Evolutionary conservation across 1,140 invertebrate genomes (phyloP).

Genomic region (Apis laboriosa): DNA sequence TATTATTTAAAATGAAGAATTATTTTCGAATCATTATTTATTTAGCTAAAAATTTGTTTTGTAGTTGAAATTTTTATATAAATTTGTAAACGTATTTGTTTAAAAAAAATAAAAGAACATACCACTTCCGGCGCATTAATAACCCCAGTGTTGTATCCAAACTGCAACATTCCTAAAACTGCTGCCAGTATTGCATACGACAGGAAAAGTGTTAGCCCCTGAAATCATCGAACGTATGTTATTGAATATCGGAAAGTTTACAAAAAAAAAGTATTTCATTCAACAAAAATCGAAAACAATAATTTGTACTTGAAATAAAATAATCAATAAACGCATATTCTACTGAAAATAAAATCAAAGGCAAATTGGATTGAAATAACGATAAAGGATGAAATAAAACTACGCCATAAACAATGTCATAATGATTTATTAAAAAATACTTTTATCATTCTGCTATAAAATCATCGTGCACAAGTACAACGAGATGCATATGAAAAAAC

Average conservation of each 20-base stretch:
- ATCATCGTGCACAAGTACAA: constrained; percentile 23
- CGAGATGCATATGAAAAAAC: constrained; percentile 10
- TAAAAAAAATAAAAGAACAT: constrained; percentile 44
- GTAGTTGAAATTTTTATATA: too few species aligned
- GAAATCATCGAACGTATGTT: constrained; percentile 72
- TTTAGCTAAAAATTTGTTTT: too few species aligned
- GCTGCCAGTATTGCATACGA: constrained; percentile 96
- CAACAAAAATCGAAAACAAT: constrained; percentile 8
- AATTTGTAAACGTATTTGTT: neutral
- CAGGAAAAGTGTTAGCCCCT: constrained; percentile 95
- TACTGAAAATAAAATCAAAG: neutral
- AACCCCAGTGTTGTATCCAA: constrained; percentile 99
- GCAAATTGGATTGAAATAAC: neutral
- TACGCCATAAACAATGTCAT: constrained; percentile 4
- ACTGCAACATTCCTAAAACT: constrained; percentile 98
- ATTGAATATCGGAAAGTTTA: neutral
- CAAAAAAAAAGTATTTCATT: too few species aligned
- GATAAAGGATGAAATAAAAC: constrained; percentile 33
- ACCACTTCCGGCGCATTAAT: constrained; percentile 97
- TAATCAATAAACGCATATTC: neutral
- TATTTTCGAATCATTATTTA: neutral
- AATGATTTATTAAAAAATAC: constrained; percentile 31
- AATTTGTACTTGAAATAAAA: constrained; percentile 6
- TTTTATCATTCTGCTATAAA: neutral
- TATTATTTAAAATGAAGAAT: neutral